phyloP scores from a whole-genome alignment of 2,888 invertebrate genomes.

The Nymphalis polychloros region DNA sequence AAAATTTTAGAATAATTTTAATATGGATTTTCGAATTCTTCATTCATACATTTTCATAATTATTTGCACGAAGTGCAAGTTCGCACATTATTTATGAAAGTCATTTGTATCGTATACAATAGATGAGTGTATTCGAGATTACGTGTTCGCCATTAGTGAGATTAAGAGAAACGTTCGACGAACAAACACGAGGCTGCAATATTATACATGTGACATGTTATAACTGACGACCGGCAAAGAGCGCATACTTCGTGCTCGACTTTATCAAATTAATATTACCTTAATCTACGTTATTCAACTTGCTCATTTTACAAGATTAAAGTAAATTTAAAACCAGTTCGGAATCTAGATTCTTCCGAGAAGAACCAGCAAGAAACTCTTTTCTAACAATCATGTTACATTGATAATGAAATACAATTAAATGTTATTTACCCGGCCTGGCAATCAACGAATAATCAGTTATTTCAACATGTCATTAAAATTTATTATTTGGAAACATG shows the following conservation, averaged over 20 bases:
- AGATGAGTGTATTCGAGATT: neutral
- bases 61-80: neutral
- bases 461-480: too few species aligned
- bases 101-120: neutral
- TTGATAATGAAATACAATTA: too few species aligned
- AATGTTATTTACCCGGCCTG: too few species aligned
- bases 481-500: too few species aligned
- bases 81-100: neutral
- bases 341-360: too few species aligned
- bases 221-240: neutral
- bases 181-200: neutral
- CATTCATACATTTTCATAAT: neutral
- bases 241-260: neutral
- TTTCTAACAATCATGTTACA: too few species aligned
- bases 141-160: conserved; percentile 2
- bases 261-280: too few species aligned
- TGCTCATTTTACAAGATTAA: too few species aligned
- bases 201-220: neutral
- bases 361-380: too few species aligned
- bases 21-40: neutral
- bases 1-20: neutral
- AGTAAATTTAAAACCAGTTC: too few species aligned
- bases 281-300: too few species aligned
- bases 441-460: too few species aligned
- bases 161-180: neutral